A percentile compares a stretch with the other conserved stretches of the same genome.
Evolutionary conservation across 2,113 vertebrate species (phyloP).

Genomic region (Dasyornis broadbenti): DNA sequence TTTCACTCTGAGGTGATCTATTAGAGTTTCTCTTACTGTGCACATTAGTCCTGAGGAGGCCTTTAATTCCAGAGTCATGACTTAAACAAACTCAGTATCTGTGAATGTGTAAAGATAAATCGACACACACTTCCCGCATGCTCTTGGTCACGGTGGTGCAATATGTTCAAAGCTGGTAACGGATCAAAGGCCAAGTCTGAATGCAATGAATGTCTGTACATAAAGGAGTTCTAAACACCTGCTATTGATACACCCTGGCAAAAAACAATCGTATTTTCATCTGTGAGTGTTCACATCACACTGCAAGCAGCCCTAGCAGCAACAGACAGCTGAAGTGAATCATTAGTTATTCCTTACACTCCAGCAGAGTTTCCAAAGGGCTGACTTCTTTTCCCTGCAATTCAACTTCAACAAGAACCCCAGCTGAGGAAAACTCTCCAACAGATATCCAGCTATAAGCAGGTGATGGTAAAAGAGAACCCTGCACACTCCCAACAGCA

Average conservation of each 20-base stretch:
- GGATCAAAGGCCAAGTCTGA: not conserved
- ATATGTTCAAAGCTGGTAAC: not conserved
- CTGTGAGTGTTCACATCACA: rapidly evolving
- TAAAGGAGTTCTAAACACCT: not conserved
- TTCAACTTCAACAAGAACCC: not conserved
- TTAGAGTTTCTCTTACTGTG: not conserved
- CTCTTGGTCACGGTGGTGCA: not conserved
- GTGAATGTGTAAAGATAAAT: not conserved
- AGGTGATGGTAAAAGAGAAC: not conserved
- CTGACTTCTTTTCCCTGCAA: not conserved
- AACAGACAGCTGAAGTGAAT: not conserved
- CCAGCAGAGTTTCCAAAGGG: not conserved
- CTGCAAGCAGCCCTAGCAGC: not conserved
- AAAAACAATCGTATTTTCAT: not conserved
- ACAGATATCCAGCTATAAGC: not conserved
- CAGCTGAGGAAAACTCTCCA: not conserved
- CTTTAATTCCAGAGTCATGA: not conserved
- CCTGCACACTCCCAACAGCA: not conserved
- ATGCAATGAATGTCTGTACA: not conserved
- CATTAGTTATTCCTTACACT: not conserved
- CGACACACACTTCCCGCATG: not conserved
- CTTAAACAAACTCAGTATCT: not conserved
- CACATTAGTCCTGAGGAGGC: not conserved
- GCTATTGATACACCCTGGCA: not conserved
- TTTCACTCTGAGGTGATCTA: not conserved